Percentiles rank a stretch among this genome's conserved stretches.
These are phyloP conservation scores for Garra rufa DNA, from an alignment of 2,113 vertebrate species.

Conservation along the genomic window DNA sequence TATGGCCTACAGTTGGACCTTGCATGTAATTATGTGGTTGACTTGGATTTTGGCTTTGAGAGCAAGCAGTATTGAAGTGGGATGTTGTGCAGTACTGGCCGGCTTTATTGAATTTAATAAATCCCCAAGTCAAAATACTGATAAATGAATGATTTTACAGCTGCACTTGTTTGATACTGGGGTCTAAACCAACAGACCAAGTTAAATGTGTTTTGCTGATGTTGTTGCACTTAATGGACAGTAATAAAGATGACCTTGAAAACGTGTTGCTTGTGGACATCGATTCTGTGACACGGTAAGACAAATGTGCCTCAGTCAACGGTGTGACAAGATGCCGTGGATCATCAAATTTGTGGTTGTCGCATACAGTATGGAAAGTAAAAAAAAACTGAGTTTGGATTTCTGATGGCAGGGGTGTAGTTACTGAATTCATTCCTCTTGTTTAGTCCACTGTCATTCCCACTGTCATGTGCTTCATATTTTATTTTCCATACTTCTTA, in stretches of 20 bases:
- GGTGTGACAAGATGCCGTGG: not conserved
- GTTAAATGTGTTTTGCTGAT: constrained; percentile 7
- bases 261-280: not conserved
- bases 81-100: not conserved
- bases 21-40: constrained; percentile 31
- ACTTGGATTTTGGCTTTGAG: not conserved
- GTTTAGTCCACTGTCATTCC: constrained; percentile 1
- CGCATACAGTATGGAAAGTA: not conserved
- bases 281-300: not conserved
- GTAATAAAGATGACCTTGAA: not conserved
- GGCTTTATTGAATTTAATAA: not conserved
- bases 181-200: not conserved
- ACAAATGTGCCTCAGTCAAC: not conserved
- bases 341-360: not conserved
- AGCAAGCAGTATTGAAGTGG: not conserved
- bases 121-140: not conserved
- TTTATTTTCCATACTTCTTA: not conserved
- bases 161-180: constrained; percentile 1
- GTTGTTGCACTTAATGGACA: constrained; percentile 1
- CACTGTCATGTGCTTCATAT: not conserved
- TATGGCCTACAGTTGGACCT: not conserved
- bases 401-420: not conserved
- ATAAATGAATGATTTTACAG: not conserved
- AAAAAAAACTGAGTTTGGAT: not conserved
- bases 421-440: not conserved